Conservation (phyloP, 2,797 vertebrate species). For the Fundulus diaphanus region DNA sequence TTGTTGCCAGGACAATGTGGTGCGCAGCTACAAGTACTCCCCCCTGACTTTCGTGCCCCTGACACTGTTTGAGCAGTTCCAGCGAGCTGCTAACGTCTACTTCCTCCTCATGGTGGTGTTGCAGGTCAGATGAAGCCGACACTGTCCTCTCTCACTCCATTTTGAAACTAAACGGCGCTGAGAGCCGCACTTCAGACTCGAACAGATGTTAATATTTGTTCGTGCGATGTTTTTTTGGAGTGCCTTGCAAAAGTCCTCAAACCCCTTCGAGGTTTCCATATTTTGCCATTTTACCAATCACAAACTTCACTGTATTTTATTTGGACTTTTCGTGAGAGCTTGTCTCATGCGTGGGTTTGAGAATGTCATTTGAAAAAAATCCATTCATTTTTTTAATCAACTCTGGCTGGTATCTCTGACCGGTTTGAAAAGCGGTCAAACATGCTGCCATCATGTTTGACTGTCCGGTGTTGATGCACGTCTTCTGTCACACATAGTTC, state of each 20-base stretch:
- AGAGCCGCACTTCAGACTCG: neutral
- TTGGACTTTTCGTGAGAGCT: neutral
- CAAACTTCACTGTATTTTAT: neutral
- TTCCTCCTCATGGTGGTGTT: conserved; percentile 89
- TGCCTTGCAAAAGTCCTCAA: neutral
- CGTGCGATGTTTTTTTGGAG: neutral
- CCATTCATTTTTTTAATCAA: neutral
- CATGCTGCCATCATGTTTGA: neutral
- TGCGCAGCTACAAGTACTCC: conserved; percentile 90
- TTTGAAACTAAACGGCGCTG: neutral
- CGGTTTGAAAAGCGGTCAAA: neutral
- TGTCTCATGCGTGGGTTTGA: neutral
- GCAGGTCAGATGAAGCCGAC: conserved; percentile 81
- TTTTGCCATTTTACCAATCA: neutral
- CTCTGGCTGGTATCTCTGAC: neutral
- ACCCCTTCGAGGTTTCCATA: neutral
- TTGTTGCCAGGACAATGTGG: conserved; percentile 85
- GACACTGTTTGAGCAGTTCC: conserved; percentile 92
- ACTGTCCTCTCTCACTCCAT: neutral
- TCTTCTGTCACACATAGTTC: too few species aligned
- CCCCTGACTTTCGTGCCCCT: conserved; percentile 89
- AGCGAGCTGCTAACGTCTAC: conserved; percentile 89
- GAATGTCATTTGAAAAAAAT: neutral
- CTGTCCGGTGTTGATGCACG: too few species aligned
- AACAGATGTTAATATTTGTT: neutral